Base-by-base conservation (phyloP, 2,113 vertebrate genomes). In the Mormyrus iriodes region DNA sequence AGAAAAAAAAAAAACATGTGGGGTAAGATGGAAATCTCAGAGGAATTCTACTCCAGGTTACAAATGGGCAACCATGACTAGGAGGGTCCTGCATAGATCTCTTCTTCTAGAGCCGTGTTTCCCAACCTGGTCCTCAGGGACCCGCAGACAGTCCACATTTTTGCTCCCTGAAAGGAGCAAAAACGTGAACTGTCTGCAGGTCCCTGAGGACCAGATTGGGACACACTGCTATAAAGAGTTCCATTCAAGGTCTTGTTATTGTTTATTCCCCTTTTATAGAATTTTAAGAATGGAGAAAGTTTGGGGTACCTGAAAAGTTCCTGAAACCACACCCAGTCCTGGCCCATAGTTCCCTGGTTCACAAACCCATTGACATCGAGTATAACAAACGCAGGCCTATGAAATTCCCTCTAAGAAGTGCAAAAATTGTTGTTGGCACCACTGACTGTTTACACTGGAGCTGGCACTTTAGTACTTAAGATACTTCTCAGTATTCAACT, bases 381-480 rank as follows among this genome's bases (percentile, higher is more conserved):
- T 35, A n/a, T 48, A 51, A 85, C 83, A 51, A 85, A 85, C 15
- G 44, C 42, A 85, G 48, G 48, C 24, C 44, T 49, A 49, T 49
- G 83, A 51, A 85, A 51, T 85, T 85, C 48, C 46, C 42, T 85
- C 24, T 5, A 51, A 31, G 27, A 76, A n/a, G 48, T 85, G 83
- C 51, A 21, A 86, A 86, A 86, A 86, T 53, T 52, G n/a, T 55
- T 53, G 31, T 51, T 86, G 49, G n/a, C 51, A 53, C 27, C 31
- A 27, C 27, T n/a, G 31, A 86, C 52, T 55, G 85, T 86, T 86
- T 35, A 53, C 85, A 86, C 51, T 55, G 85, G 51, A 86, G 49
- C 85, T 31, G 31, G 85, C 27, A 61, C 19, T 44, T 4, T 3
- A 61, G 31, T 48, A 87, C 21, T 46, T 65, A 65, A 46, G 19